phyloP scores from a whole-genome alignment of 1,140 invertebrate genomes.

The Dinothrombium tinctorium region DNA sequence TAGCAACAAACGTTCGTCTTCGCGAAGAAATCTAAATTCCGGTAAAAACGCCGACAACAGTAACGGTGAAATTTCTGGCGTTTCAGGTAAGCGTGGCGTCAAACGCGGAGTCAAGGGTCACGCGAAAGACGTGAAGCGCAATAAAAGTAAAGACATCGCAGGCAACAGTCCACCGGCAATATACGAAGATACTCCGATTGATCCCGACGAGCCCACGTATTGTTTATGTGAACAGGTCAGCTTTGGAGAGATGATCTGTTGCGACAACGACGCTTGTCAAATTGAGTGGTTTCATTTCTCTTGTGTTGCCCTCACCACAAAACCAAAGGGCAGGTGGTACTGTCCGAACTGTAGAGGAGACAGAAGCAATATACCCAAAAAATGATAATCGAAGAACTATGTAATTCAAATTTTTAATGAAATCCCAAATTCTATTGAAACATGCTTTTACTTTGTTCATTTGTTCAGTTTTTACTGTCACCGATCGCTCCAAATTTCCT shows the following conservation, averaged over 20 bases:
- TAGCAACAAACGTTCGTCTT: not conserved
- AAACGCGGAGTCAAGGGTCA: not conserved
- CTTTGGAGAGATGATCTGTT: constrained; percentile 30
- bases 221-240: constrained; percentile 59
- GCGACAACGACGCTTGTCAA: constrained; percentile 31
- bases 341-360: constrained; percentile 24
- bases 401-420: too few species aligned
- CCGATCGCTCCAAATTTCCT: too few species aligned
- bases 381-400: not conserved
- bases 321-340: constrained; percentile 31
- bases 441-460: too few species aligned
- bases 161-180: not conserved
- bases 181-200: constrained; percentile 40
- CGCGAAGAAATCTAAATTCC: not conserved
- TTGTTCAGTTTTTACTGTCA: too few species aligned
- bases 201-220: constrained; percentile 89
- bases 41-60: not conserved
- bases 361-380: not conserved
- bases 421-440: too few species aligned
- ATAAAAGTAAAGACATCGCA: constrained; percentile 1
- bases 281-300: constrained; percentile 37
- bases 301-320: constrained; percentile 30
- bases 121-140: constrained; percentile 1
- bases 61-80: not conserved
- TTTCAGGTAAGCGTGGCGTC: not conserved